Evolutionary conservation across 1,140 invertebrate genomes (phyloP).

Genomic region (Calosoma granatense): DNA sequence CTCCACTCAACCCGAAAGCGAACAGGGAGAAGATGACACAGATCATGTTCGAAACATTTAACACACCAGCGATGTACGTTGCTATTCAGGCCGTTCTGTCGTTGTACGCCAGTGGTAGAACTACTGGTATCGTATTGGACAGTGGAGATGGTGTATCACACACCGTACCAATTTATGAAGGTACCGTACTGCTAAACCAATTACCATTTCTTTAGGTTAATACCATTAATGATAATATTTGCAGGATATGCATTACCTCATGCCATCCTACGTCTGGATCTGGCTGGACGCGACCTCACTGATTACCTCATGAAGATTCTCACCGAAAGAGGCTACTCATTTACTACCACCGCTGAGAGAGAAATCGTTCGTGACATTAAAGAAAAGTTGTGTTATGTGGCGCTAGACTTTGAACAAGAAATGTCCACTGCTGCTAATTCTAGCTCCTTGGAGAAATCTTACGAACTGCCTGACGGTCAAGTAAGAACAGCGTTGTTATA

Average conservation of each 20-base stretch:
- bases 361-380: conserved; percentile 68
- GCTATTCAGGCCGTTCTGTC: no score
- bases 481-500: conserved; percentile 58
- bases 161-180: conserved; percentile 80
- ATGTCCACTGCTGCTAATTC: conserved; percentile 57
- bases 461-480: conserved; percentile 68
- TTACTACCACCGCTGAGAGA: conserved; percentile 47
- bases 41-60: no score
- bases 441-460: conserved; percentile 58
- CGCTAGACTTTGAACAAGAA: conserved; percentile 59
- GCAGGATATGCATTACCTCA: conserved; percentile 40
- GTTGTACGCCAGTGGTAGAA: conserved; percentile 77
- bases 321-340: conserved; percentile 44
- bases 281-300: conserved; percentile 60
- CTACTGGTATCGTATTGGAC: conserved; percentile 61
- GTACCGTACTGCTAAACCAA: no score
- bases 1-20: conserved; percentile 73
- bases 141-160: conserved; percentile 70
- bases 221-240: no score
- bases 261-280: conserved; percentile 64
- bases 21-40: conserved; percentile 70
- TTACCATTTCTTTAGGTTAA: no score
- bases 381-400: conserved; percentile 61
- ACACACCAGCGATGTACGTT: no score
- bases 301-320: conserved; percentile 60